Evolutionary conservation across 2,888 invertebrate genomes (phyloP), one percentile per base, ranked within the genome.

Genomic region (Cephus spinipes): DNA sequence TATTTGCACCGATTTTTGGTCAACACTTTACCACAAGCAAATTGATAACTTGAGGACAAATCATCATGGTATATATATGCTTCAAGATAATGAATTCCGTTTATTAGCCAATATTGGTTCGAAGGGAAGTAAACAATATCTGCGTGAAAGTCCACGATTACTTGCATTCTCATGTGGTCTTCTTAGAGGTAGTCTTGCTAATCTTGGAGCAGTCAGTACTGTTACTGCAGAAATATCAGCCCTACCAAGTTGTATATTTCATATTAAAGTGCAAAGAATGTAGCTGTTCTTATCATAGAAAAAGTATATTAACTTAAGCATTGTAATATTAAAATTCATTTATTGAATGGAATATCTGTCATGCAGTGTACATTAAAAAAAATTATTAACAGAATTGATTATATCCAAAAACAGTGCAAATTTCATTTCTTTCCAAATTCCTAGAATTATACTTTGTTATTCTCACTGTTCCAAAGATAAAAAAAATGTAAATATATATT

Each of bases 1-100:
- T 87, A 97, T 99, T 77, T 99, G 99, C 90, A 99, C 99, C 78
- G 99, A 99, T 90, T 98, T 99, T 90, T 99, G 99, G 99, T 96
- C 96, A n/a, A 95, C 97, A 69, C 95, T 99, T 68, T 99, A 98
- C 91, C 98, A 98, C 88, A 99, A 99, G 91, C 99, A 99, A 93
- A 98, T 99, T 78, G 99, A 99, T 90, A 99, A 99, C 92, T 93
- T 99, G 76, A 93, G 98, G 83, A 99, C 99, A 34, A 99, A 99
- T 92, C 99, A 99, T 91, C 97, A 99, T 92, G 99, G 99, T 12
- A 97, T 99, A 76, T 99, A 99, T 93, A 99, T 99, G 12, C 93
- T 99, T 32, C 98, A 99, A 92, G 99, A 99, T 91, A 98, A 98
- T 92, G 95, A 96, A 78, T 99, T 99, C 92, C 94, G 97, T 79